A percentile compares a stretch with the other conserved stretches of the same genome.
Evolutionary conservation across 2,888 invertebrate genomes (phyloP).

Genomic region (Zaprionus bogoriensis): DNA sequence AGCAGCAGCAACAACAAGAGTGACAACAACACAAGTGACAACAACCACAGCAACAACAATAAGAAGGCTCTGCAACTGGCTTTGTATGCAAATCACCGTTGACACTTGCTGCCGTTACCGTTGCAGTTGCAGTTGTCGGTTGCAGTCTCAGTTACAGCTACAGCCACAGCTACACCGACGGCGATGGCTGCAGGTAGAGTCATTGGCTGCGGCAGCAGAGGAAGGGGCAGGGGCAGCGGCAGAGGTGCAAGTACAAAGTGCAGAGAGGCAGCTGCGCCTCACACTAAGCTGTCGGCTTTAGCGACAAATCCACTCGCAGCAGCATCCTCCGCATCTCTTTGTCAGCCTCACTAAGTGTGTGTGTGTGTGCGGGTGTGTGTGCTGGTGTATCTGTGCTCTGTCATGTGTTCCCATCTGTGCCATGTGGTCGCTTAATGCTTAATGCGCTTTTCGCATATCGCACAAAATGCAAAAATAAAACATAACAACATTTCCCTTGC

Average conservation of each 20-base stretch:
- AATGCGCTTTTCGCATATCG: slow-evolving; percentile 54
- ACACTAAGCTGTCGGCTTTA: slow-evolving; percentile 64
- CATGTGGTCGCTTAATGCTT: slow-evolving; percentile 46
- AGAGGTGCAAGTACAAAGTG: slow-evolving; percentile 51
- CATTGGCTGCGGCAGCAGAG: not conserved
- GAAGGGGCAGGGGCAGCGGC: not conserved
- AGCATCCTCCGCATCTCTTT: slow-evolving; percentile 37
- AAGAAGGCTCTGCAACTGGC: slow-evolving; percentile 32
- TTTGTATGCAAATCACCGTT: slow-evolving; percentile 62
- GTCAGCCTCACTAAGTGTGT: slow-evolving; percentile 15
- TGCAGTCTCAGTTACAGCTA: slow-evolving; percentile 6
- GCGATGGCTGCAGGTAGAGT: not conserved
- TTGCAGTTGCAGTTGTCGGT: slow-evolving; percentile 6
- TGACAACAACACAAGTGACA: not conserved
- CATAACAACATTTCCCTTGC: slow-evolving; percentile 15
- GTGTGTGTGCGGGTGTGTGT: not conserved
- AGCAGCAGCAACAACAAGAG: slow-evolving; percentile 16
- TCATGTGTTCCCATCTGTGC: slow-evolving; percentile 30
- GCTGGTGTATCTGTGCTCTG: not conserved
- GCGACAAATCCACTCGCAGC: slow-evolving; percentile 49
- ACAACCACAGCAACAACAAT: slow-evolving; percentile 14
- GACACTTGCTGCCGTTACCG: slow-evolving; percentile 29
- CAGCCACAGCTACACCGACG: too few species aligned
- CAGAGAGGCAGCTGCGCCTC: slow-evolving; percentile 46
- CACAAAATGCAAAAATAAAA: slow-evolving; percentile 30